Conservation (phyloP, 1,140 invertebrate species). For the Meloidogyne exigua region DNA sequence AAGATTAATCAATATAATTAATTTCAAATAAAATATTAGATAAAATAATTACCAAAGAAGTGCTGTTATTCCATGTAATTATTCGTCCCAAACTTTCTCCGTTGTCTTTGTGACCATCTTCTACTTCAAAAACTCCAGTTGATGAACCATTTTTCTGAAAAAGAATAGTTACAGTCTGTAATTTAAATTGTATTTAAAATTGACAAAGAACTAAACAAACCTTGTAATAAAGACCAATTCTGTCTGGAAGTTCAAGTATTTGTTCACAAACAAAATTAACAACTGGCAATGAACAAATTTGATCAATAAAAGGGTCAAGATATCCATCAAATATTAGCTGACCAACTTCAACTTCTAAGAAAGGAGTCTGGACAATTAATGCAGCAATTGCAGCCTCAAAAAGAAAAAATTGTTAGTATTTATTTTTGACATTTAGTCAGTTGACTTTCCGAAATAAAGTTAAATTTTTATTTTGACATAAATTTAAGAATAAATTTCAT, state of each 20-base stretch:
- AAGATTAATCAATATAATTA: too few species aligned
- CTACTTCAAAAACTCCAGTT: constrained; percentile 50
- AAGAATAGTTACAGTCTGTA: neutral
- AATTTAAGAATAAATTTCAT: neutral
- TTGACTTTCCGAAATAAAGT: neutral
- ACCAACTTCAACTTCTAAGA: constrained; percentile 61
- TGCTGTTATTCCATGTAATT: constrained; percentile 45
- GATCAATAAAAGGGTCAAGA: constrained; percentile 60
- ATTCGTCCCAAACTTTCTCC: constrained; percentile 54
- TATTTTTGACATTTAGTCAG: neutral
- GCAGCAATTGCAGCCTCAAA: constrained; percentile 38
- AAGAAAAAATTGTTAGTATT: neutral
- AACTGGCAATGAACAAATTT: constrained; percentile 42
- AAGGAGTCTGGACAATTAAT: constrained; percentile 59
- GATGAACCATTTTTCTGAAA: constrained; percentile 56
- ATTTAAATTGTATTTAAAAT: neutral
- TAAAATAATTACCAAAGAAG: neutral
- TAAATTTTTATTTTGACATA: neutral
- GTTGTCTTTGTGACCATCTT: constrained; percentile 45
- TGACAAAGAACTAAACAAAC: constrained; percentile 12
- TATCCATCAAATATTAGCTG: constrained; percentile 62
- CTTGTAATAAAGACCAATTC: constrained; percentile 60
- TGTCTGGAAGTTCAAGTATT: constrained; percentile 58
- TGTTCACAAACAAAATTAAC: constrained; percentile 61
- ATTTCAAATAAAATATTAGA: too few species aligned